phyloP scores from a whole-genome alignment of 2,888 invertebrate species.

The Aspidiotus rigidus region DNA sequence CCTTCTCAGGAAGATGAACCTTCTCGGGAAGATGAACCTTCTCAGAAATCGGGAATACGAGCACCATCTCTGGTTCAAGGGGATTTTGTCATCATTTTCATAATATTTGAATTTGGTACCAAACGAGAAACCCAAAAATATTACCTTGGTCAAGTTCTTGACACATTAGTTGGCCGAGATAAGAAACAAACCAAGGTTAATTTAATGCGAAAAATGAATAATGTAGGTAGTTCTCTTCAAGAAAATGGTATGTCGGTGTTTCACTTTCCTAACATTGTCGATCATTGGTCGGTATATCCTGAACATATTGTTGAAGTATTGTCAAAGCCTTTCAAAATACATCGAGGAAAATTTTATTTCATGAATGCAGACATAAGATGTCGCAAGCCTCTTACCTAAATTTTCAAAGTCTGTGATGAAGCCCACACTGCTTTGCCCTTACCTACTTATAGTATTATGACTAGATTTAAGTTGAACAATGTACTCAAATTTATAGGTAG shows the following conservation, averaged over 20 bases:
- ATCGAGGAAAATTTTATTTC: background rate
- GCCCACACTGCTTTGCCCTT: background rate
- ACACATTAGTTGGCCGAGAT: background rate
- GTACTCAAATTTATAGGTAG: background rate
- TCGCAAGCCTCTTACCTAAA: background rate
- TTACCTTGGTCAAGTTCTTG: background rate
- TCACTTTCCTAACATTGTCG: background rate
- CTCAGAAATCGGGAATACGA: background rate
- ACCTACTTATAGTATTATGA: background rate
- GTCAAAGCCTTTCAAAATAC: background rate
- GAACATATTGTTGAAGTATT: background rate
- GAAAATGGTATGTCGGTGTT: background rate
- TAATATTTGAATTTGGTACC: slow-evolving; percentile 6
- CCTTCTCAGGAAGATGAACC: background rate
- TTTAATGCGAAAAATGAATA: background rate
- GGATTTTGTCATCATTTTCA: slow-evolving; percentile 5
- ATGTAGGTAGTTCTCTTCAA: background rate
- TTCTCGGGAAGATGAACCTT: background rate
- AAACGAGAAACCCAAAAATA: background rate
- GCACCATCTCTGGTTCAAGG: background rate
- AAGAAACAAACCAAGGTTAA: background rate
- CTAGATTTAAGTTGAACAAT: background rate
- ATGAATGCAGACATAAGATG: background rate
- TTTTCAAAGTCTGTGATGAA: background rate
- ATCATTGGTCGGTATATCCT: background rate